Evolutionary conservation across 2,797 vertebrate genomes (phyloP).

Genomic region (Ceyx erithaca): DNA sequence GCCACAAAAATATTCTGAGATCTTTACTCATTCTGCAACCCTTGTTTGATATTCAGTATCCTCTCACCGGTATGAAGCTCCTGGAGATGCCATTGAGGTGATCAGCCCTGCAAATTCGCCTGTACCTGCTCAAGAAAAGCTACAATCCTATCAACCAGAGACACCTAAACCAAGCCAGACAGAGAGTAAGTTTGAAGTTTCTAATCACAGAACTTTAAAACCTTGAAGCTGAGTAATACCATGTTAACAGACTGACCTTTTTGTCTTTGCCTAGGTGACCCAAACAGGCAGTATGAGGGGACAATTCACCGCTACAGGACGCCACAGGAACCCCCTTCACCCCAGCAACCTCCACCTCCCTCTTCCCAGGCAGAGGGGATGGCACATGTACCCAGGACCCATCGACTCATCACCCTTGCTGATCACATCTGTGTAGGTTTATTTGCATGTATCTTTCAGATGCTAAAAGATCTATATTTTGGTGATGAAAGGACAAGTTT

Average conservation of each 20-base stretch:
- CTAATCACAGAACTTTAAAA: background rate
- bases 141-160: slow-evolving; percentile 84
- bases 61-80: slow-evolving; percentile 91
- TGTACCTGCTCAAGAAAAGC: slow-evolving; percentile 88
- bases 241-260: background rate
- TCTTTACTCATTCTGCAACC: slow-evolving; percentile 6
- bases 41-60: slow-evolving; percentile 81
- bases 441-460: background rate
- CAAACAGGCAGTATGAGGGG: slow-evolving; percentile 83
- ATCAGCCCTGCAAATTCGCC: slow-evolving; percentile 96
- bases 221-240: background rate
- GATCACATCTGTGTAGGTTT: slow-evolving; percentile 96
- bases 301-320: slow-evolving; percentile 86
- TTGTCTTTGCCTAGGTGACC: slow-evolving; percentile 74
- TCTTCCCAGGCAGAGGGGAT: slow-evolving; percentile 86
- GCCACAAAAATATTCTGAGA: background rate
- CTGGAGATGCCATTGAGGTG: slow-evolving; percentile 92
- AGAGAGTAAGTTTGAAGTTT: slow-evolving; percentile 79
- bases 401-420: slow-evolving; percentile 95
- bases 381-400: slow-evolving; percentile 89
- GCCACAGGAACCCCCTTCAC: slow-evolving; percentile 83
- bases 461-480: background rate
- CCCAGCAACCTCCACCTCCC: slow-evolving; percentile 78
- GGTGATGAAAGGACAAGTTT: background rate
- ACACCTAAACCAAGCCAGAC: slow-evolving; percentile 81